Percentiles rank a stretch among this genome's conserved stretches.
Evolutionary conservation across 2,113 vertebrate species (phyloP).

Genomic region (Plecotus auritus): DNA sequence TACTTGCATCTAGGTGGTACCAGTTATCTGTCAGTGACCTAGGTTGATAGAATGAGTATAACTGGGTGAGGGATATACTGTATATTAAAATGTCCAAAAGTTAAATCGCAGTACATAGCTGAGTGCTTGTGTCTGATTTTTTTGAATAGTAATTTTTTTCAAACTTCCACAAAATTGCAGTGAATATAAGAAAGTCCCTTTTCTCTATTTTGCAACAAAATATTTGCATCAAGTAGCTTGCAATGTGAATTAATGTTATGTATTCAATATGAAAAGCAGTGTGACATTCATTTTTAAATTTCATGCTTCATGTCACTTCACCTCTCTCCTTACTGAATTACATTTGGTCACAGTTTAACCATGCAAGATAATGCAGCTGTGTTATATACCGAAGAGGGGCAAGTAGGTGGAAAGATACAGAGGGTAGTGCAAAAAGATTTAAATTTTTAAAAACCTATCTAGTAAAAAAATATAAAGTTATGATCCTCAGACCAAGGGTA

Average conservation of each 20-base stretch:
- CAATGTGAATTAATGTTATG: slow-evolving; percentile 48
- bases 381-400: slow-evolving; percentile 24
- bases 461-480: not conserved
- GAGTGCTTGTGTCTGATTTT: not conserved
- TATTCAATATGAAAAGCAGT: slow-evolving; percentile 56
- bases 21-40: not conserved
- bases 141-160: not conserved
- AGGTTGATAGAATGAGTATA: not conserved
- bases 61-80: not conserved
- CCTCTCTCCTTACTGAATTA: slow-evolving; percentile 59
- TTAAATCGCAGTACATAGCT: not conserved
- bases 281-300: slow-evolving; percentile 69
- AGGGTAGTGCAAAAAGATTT: slow-evolving; percentile 32
- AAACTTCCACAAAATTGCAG: not conserved
- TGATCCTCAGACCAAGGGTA: not conserved
- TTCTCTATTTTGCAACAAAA: slow-evolving; percentile 40
- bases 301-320: slow-evolving; percentile 50
- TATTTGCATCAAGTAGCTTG: slow-evolving; percentile 56
- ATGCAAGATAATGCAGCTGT: slow-evolving; percentile 12
- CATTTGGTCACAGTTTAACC: slow-evolving; percentile 56
- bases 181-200: not conserved
- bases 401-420: slow-evolving; percentile 27
- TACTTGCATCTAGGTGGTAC: not conserved
- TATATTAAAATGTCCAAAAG: not conserved
- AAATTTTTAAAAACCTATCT: slow-evolving; percentile 1